Percentiles rank a stretch among this genome's conserved stretches.
phyloP scores from a whole-genome alignment of 37 sponge, comb jelly and placozoan genomes.

The Geodia barretti region DNA sequence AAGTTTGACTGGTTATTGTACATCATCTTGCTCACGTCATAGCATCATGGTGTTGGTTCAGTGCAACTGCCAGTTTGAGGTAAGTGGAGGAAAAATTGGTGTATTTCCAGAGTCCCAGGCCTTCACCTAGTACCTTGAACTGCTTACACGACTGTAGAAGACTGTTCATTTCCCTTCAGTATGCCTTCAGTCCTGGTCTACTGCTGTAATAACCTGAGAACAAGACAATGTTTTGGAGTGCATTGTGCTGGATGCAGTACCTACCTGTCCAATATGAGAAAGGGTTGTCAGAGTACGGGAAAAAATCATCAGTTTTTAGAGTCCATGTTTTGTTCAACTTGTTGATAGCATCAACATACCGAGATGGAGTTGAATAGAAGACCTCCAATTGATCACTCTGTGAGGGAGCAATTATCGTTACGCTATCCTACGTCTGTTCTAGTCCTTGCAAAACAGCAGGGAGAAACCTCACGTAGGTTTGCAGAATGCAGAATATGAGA shows the following conservation, averaged over 20 bases:
- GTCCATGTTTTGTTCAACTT: slow-evolving; percentile 50
- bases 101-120: background rate
- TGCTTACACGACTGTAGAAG: slow-evolving; percentile 91
- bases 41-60: slow-evolving; percentile 97
- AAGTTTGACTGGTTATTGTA: background rate
- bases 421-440: too few relatives aligned
- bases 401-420: too few relatives aligned
- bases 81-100: background rate
- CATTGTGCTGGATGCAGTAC: too few relatives aligned
- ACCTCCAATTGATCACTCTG: slow-evolving; percentile 45
- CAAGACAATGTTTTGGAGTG: too few relatives aligned
- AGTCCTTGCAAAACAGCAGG: too few relatives aligned
- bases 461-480: too few relatives aligned
- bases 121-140: slow-evolving; percentile 48
- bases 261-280: slow-evolving; percentile 87
- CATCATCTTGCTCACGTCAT: slow-evolving; percentile 56
- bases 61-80: slow-evolving; percentile 72
- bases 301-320: slow-evolving; percentile 96
- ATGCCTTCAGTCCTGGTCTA: slow-evolving; percentile 93
- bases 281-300: slow-evolving; percentile 88
- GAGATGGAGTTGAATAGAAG: slow-evolving; percentile 95
- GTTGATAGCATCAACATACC: slow-evolving; percentile 75
- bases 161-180: slow-evolving; percentile 76
- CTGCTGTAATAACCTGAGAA: slow-evolving; percentile 93
- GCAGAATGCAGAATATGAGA: too few relatives aligned